Base-by-base conservation (phyloP, 2,113 vertebrate species). In the Murina feae region DNA sequence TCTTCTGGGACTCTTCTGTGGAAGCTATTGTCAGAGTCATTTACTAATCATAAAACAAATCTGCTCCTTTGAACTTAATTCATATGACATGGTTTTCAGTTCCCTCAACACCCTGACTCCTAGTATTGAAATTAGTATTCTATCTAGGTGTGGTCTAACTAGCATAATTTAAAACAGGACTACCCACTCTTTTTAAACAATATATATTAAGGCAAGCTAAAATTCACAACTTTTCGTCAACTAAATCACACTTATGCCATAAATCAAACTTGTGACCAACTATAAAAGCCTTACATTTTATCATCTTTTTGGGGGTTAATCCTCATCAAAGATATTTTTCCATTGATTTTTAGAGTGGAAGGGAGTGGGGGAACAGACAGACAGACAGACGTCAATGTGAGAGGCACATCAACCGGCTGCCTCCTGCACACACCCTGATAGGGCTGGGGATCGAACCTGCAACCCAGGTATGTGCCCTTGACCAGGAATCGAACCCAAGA, bases 41-140 rank as follows among this genome's bases (percentile, higher is more conserved):
- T 78, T 79, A 81, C 69, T 83, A 13, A 10, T 72, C 63, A 90
- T 72, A 83, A 93, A 82, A 78, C 5, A 93, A 92, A 86, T 82
- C 60, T 80, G 55, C 47, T 94, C 58, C 66, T 87, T 72, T 35
- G n/a, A 93, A 55, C 55, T 28, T 42, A 90, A 74, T 81, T 89
- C 49, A 28, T 14, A 72, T 16, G 39, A 51, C 16, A 86, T 9
- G 35, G 49, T 68, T 89, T 96, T 96, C 85, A 71, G 69, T 71
- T 93, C 37, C 60, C 35, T 78, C 25, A 90, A 12, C 6, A 76
- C 5, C 60, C 25, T 58, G 69, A 82, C 74, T 60, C 53, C 71
- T 35, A 87, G 51, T 87, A 90, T 32, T 90, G 23, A 76, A 86
- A 66, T 51, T 78, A 47, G 82, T 60, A 74, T 68, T 37, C 39